phyloP scores from a whole-genome alignment of 2,888 invertebrate species.

The Oscheius sp. region DNA sequence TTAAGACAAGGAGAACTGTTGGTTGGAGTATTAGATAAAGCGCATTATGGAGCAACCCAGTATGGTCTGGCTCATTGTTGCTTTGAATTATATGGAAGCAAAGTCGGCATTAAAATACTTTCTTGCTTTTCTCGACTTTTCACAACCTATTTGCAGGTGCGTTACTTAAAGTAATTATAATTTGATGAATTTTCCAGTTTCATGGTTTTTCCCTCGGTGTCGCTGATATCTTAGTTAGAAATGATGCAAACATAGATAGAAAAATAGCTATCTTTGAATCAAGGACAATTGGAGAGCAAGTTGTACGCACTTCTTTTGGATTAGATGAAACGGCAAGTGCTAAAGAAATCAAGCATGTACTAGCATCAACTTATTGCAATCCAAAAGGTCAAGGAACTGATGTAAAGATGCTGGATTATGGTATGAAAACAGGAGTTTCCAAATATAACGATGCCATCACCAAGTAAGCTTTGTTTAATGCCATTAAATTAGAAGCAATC shows the following conservation, averaged over 20 bases:
- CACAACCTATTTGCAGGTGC: constrained; percentile 84
- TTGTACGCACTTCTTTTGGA: constrained; percentile 73
- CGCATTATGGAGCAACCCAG: constrained; percentile 92
- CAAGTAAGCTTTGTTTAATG: constrained; percentile 74
- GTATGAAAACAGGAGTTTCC: constrained; percentile 83
- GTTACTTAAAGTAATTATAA: too few relatives aligned
- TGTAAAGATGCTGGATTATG: constrained; percentile 81
- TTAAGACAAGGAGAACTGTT: constrained; percentile 85
- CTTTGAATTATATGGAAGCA: constrained; percentile 92
- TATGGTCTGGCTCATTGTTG: constrained; percentile 93
- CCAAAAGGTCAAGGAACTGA: constrained; percentile 72
- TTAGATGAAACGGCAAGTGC: constrained; percentile 75
- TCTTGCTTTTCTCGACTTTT: constrained; percentile 91
- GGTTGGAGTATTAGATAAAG: constrained; percentile 92
- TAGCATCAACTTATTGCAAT: constrained; percentile 68
- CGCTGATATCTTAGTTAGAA: constrained; percentile 86
- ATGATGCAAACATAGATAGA: constrained; percentile 80
- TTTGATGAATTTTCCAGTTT: constrained; percentile 64
- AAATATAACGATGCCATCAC: constrained; percentile 89
- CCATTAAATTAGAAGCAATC: neutral
- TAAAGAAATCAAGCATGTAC: constrained; percentile 65
- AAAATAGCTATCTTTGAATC: constrained; percentile 64
- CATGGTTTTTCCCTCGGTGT: constrained; percentile 93
- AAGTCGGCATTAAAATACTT: constrained; percentile 82
- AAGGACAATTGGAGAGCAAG: constrained; percentile 62